Base-by-base conservation (phyloP, 37 sponge, comb jelly and placozoan species). In the Eunapius fragilis region DNA sequence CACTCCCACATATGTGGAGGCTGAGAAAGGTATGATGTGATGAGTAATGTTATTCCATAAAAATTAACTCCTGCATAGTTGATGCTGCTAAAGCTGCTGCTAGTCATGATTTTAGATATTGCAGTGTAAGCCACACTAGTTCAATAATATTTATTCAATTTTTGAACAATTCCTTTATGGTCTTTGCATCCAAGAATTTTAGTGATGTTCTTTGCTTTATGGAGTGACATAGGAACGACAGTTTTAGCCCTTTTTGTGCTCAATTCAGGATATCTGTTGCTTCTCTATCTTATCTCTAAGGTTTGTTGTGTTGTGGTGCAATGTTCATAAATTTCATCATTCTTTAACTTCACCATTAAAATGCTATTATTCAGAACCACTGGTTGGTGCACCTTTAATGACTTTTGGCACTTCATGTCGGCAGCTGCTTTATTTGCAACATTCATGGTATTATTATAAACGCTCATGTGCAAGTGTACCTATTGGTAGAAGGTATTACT, bases 341-440 rank as follows among this genome's bases (percentile, higher is more conserved):
- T 11, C n/a, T n/a, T n/a, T n/a, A n/a, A n/a, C n/a, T n/a, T n/a
- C n/a, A n/a, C n/a, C 7, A 17, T 6, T 58, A 12, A 58, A 58
- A 19, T 58, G 58, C 22, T 17, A 17, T 17, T 19, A 58, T 58
- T 58, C 58, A 58, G 58, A 58, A 58, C 58, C 58, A 58, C 6
- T 12, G 14, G 14, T 58, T 0, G 14, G 1, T 58, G 7, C 14
- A 58, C 58, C 85, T 48, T 76, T 68, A 90, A 93, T 68, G 91
- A 93, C 70, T 74, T 93, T 28, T 93, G 94, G 94, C 94, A 93
- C 85, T 72, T 93, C 69, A 72, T 93, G 37, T 93, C 94, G 24
- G 88, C 94, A 24, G 50, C 87, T 58, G 94, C 88, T 22, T 68
- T 93, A 34, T 93, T 93, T 81, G 84, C 91, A 68, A 74, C 83